phyloP scores from a whole-genome alignment of 2,888 invertebrate genomes.

The Fissipunctia ypsillon region DNA sequence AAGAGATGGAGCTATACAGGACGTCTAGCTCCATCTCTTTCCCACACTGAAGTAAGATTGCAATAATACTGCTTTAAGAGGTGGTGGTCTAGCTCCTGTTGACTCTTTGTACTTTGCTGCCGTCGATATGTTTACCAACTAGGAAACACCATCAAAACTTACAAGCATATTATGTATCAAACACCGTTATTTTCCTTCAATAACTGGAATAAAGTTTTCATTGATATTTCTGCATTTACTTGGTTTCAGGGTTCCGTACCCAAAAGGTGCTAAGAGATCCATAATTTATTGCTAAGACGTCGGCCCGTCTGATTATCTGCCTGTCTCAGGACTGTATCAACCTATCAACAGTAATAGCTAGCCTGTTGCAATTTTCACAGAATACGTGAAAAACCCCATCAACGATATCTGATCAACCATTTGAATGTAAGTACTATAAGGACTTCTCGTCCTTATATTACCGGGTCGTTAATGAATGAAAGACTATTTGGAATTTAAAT shows the following conservation, averaged over 20 bases:
- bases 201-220: slow-evolving; percentile 29
- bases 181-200: slow-evolving; percentile 42
- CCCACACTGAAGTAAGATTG: too few species aligned
- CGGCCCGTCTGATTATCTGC: not conserved
- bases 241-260: not conserved
- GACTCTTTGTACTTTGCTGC: too few species aligned
- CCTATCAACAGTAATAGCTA: not conserved
- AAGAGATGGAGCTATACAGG: too few species aligned
- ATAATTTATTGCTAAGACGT: not conserved
- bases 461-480: too few species aligned
- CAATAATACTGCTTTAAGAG: too few species aligned
- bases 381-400: not conserved
- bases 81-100: too few species aligned
- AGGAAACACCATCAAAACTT: slow-evolving; percentile 18
- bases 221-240: slow-evolving; percentile 13
- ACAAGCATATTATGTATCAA: slow-evolving; percentile 45
- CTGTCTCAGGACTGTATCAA: not conserved
- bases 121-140: slow-evolving; percentile 65
- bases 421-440: too few species aligned
- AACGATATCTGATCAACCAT: not conserved
- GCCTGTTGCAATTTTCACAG: not conserved
- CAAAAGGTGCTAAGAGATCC: not conserved
- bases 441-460: too few species aligned
- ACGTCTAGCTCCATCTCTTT: too few species aligned
- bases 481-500: too few species aligned